Base-by-base conservation (phyloP, 2,113 vertebrate species). In the Cyanistes caeruleus region DNA sequence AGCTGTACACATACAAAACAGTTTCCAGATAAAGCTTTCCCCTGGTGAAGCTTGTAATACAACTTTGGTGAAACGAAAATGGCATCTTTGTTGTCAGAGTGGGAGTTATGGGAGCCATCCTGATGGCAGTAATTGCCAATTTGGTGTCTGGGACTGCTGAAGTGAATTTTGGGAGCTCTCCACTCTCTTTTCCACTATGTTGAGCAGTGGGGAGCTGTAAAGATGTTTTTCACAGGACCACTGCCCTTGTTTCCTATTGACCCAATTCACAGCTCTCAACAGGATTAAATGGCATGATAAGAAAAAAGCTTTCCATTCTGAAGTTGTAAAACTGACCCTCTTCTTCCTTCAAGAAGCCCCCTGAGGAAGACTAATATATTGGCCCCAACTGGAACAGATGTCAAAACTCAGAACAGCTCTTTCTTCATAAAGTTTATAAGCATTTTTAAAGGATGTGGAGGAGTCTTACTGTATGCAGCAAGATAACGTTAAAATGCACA, bases 281-380 rank as follows among this genome's bases (percentile, higher is more conserved):
- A 94, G 84, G 72, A 95, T 84, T 89, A 94, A 86, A 90, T 51
- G 43, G 55, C 52, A 80, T 10, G 86, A 96, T 96, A 96, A 96
- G 83, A 92, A 95, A 76, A 73, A 92, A 74, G 44, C n/a, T 95
- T 93, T 95, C 52, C 81, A 82, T 94, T 94, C 87, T 80, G 39
- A 84, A 82, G 87, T 51, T 88, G 67, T 93, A 93, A 93, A 94
- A 94, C 46, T 43, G 93, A 89, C 52, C 51, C 20, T 87, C 65
- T 90, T 52, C 22, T 41, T 13, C 2, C 41, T 64, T 69, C 46
- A 91, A 79, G 83, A 95, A 92, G 28, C 18, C 76, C 63, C 78
- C 37, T 90, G 35, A 73, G 70, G 52, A 89, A 90, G 55, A 52
- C 8, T 4, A 93, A 82, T 52, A 49, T 53, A 77, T 69, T 1